phyloP scores from a whole-genome alignment of 2,113 vertebrate genomes.

The Lampris incognitus region DNA sequence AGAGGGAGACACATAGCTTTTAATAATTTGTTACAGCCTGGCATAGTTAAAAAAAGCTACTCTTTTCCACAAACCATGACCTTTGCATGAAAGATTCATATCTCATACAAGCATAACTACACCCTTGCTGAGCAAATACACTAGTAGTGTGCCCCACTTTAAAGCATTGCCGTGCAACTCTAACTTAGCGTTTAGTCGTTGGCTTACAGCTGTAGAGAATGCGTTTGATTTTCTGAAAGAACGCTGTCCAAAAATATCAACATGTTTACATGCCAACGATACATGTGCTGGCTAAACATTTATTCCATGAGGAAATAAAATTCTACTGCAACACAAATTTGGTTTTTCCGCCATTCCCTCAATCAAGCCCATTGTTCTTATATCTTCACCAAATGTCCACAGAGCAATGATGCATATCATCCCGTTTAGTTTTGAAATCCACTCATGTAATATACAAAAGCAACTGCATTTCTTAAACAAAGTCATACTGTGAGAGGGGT shows the following conservation, averaged over 20 bases:
- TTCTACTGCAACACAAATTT: too few relatives aligned
- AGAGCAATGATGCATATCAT: neutral
- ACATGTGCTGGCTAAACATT: too few relatives aligned
- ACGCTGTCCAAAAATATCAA: neutral
- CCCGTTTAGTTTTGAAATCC: neutral
- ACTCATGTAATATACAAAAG: too few relatives aligned
- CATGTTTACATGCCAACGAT: neutral
- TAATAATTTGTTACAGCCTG: neutral
- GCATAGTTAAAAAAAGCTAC: neutral
- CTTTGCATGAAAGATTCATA: slow-evolving; percentile 65
- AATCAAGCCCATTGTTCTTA: too few relatives aligned
- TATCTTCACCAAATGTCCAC: neutral
- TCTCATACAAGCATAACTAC: slow-evolving; percentile 53
- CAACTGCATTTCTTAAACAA: neutral
- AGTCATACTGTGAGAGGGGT: neutral
- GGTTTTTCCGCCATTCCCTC: too few relatives aligned
- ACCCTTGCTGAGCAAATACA: slow-evolving; percentile 32
- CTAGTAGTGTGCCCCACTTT: slow-evolving; percentile 25
- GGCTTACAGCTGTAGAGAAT: neutral
- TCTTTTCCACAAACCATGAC: slow-evolving; percentile 31
- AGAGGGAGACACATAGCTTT: slow-evolving; percentile 66
- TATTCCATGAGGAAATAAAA: too few relatives aligned
- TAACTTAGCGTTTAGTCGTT: neutral
- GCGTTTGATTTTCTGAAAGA: neutral
- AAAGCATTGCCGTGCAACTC: slow-evolving; percentile 15